These are phyloP conservation scores for Microctenopoma stevenorrisi DNA, from an alignment of 2,797 vertebrate genomes.

Conservation along the genomic window DNA sequence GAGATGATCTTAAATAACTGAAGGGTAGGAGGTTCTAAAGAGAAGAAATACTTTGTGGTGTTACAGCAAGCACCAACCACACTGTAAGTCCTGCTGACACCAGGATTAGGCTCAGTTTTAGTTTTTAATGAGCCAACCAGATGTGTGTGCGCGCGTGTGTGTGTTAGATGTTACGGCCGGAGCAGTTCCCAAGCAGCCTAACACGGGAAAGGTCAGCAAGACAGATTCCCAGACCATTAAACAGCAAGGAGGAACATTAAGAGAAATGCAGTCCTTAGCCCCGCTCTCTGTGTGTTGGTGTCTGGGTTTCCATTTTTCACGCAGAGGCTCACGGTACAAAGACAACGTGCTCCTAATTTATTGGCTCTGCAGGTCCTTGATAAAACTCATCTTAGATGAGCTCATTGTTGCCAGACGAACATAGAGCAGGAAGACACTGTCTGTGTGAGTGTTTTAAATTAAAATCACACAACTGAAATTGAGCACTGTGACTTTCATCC, in stretches of 20 bases:
- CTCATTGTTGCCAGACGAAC: conserved; percentile 40
- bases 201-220: conserved; percentile 65
- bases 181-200: conserved; percentile 36
- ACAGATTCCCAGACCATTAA: conserved; percentile 73
- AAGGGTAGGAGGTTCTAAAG: not conserved
- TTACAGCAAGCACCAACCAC: conserved; percentile 19
- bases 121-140: conserved; percentile 34
- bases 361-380: conserved; percentile 50
- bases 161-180: conserved; percentile 31
- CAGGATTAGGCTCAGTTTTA: conserved; percentile 25
- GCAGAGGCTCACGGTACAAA: not conserved
- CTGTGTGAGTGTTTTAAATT: conserved; percentile 27
- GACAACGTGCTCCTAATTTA: conserved; percentile 50
- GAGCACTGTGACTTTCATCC: no score
- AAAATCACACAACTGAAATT: not conserved
- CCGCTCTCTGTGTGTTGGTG: conserved; percentile 14
- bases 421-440: conserved; percentile 24
- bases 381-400: conserved; percentile 62
- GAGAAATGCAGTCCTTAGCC: conserved; percentile 8
- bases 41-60: conserved; percentile 18
- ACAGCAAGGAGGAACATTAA: conserved; percentile 42
- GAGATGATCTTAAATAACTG: conserved; percentile 27
- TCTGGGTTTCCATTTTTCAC: not conserved
- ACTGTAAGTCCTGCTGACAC: conserved; percentile 18
- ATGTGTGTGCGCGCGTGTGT: conserved; percentile 20